A percentile compares a stretch with the other conserved stretches of the same genome.
Conservation (phyloP, 1,140 invertebrate species). For the Archivesica marissinica region DNA sequence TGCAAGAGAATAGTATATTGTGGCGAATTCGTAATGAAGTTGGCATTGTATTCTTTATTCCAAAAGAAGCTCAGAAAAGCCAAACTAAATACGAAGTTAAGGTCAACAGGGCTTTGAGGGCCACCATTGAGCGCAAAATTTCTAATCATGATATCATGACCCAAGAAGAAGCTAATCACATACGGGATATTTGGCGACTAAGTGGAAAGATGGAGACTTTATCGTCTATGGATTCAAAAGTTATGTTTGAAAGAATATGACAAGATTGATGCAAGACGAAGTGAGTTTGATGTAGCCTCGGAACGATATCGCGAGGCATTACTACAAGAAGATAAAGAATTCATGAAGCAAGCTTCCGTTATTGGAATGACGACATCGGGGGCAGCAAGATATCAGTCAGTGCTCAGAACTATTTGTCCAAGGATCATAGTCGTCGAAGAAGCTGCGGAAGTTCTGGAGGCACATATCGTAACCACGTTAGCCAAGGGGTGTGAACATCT, state of each 20-base stretch:
- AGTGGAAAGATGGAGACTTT: conserved; percentile 78
- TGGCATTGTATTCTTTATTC: neutral
- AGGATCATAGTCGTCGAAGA: conserved; percentile 80
- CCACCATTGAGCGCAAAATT: neutral
- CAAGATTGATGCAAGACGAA: conserved; percentile 40
- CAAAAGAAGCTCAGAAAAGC: neutral
- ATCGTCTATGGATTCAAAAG: conserved; percentile 74
- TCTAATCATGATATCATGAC: conserved; percentile 39
- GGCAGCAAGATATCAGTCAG: conserved; percentile 71
- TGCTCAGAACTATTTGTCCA: conserved; percentile 72
- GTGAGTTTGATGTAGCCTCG: conserved; percentile 59
- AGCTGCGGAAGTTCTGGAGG: conserved; percentile 81
- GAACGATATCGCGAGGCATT: conserved; percentile 64
- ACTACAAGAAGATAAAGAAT: conserved; percentile 68
- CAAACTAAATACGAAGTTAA: neutral
- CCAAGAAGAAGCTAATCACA: conserved; percentile 34
- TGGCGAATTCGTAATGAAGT: neutral
- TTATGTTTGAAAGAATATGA: conserved; percentile 55
- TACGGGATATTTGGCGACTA: conserved; percentile 73
- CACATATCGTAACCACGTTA: conserved; percentile 83
- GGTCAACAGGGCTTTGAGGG: neutral
- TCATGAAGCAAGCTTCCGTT: conserved; percentile 76
- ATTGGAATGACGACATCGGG: conserved; percentile 82
- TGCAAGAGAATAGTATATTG: neutral
- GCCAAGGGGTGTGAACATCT: conserved; percentile 90